Evolutionary conservation across 2,113 vertebrate genomes (phyloP).

Genomic region (Lanius ludovicianus): DNA sequence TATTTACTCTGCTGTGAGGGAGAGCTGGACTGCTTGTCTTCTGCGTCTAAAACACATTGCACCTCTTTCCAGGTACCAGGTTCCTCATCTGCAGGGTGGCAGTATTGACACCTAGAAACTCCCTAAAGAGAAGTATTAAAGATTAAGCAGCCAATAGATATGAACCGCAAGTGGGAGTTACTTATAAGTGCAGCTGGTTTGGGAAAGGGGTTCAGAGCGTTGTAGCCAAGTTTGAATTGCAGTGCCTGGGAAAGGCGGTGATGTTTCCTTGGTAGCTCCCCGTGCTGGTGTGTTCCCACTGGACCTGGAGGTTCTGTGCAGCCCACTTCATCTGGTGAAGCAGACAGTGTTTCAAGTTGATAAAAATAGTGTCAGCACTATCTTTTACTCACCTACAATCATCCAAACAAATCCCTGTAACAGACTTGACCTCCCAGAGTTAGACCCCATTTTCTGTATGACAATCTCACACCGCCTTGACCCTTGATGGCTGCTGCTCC

Average conservation of each 20-base stretch:
- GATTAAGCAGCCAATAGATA: background rate
- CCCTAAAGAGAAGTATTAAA: background rate
- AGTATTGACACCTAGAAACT: background rate
- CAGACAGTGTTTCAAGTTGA: background rate
- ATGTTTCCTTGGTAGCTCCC: background rate
- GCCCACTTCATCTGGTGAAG: background rate
- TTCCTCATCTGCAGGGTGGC: background rate
- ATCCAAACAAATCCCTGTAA: background rate
- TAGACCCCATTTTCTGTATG: background rate
- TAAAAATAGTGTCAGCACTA: background rate
- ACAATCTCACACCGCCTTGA: background rate
- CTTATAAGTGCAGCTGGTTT: background rate
- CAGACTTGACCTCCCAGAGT: background rate
- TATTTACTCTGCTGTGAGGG: background rate
- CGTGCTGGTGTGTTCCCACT: fast-evolving
- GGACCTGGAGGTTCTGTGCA: background rate
- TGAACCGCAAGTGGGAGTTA: background rate
- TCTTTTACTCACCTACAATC: background rate
- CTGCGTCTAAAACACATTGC: background rate
- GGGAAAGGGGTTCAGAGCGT: background rate
- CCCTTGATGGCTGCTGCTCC: background rate
- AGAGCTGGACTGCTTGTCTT: background rate
- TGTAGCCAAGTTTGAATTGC: background rate
- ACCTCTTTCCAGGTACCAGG: background rate
- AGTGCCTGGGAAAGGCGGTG: background rate